A percentile compares a stretch with the other conserved stretches of the same genome.
Evolutionary conservation across 2,113 vertebrate genomes (phyloP).

Genomic region (Nasalis larvatus): DNA sequence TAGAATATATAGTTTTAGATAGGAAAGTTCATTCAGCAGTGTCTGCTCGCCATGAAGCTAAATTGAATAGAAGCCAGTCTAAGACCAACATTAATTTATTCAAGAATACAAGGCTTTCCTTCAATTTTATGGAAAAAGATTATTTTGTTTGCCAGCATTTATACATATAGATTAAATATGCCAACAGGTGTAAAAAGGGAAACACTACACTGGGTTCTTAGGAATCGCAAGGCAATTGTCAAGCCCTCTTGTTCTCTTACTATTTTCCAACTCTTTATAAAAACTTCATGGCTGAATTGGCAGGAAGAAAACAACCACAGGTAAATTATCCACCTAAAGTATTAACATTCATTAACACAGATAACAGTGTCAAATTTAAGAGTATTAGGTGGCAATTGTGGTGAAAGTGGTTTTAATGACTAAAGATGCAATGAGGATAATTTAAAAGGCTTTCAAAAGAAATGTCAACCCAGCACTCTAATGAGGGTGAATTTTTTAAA

Average conservation of each 20-base stretch:
- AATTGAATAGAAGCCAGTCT: background rate
- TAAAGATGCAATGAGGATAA: background rate
- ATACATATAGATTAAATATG: background rate
- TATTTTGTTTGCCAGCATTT: background rate
- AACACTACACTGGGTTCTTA: background rate
- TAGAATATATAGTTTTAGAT: background rate
- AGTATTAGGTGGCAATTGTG: background rate
- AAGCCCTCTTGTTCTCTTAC: background rate
- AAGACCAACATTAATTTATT: background rate
- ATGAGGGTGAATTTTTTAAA: background rate
- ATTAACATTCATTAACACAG: background rate
- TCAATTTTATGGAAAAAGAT: background rate
- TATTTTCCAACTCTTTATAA: background rate
- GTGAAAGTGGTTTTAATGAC: background rate
- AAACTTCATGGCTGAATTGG: background rate
- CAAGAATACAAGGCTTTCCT: background rate
- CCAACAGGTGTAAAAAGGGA: background rate
- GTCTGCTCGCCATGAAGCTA: background rate
- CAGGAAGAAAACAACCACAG: background rate
- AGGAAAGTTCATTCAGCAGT: background rate
- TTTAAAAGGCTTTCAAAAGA: slow-evolving; percentile 27
- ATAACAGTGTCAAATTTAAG: slow-evolving; percentile 8
- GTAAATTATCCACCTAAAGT: background rate
- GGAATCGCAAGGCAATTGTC: background rate
- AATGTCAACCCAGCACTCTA: background rate